These are phyloP conservation scores for Maconellicoccus hirsutus DNA, from an alignment of 1,140 invertebrate genomes.

Conservation along the genomic window DNA sequence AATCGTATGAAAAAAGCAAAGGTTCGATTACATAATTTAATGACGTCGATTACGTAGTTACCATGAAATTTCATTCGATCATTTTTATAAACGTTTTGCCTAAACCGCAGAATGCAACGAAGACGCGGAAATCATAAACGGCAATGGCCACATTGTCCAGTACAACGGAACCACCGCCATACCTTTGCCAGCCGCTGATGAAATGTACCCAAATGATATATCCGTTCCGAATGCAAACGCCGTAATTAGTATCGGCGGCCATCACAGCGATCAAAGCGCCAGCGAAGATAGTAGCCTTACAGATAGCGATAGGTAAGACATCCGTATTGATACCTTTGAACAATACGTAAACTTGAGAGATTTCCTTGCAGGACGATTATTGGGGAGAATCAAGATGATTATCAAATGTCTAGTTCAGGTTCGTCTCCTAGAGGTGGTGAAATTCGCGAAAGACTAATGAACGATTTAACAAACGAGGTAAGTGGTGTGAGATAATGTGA, in stretches of 20 bases:
- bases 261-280: constrained; percentile 47
- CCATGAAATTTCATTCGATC: no score
- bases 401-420: not conserved
- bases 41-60: no score
- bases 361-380: not conserved
- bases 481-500: not conserved
- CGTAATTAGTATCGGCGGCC: constrained; percentile 6
- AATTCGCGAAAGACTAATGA: not conserved
- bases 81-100: no score
- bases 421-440: constrained; percentile 7
- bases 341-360: no score
- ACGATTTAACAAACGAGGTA: not conserved
- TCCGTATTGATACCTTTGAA: no score
- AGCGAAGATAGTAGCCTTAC: constrained; percentile 67
- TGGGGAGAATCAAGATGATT: not conserved
- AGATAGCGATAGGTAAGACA: constrained; percentile 48
- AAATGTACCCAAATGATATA: not conserved
- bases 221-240: constrained; percentile 1
- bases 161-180: not conserved
- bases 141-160: no score
- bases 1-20: not conserved
- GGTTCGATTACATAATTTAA: no score
- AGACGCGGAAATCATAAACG: no score
- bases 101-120: no score
- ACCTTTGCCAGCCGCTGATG: not conserved